phyloP scores from a whole-genome alignment of 2,113 vertebrate species.

The Lophura nycthemera region DNA sequence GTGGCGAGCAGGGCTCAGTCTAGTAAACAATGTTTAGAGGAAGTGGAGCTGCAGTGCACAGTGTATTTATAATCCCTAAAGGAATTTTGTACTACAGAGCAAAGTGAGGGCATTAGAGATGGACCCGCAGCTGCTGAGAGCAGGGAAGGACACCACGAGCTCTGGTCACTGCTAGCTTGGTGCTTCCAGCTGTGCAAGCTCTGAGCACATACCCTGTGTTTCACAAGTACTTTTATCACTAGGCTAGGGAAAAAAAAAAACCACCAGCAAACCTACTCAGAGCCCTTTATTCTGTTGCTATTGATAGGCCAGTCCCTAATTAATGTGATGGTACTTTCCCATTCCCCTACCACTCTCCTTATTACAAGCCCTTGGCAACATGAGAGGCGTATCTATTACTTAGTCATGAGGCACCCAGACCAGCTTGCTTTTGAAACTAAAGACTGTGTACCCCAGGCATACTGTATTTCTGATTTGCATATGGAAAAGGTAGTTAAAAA shows the following conservation, averaged over 20 bases:
- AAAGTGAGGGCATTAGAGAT: not conserved
- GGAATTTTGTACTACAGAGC: not conserved
- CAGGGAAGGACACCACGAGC: not conserved
- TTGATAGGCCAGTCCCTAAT: not conserved
- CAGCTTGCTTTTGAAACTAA: constrained; percentile 51
- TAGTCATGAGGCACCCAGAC: constrained; percentile 37
- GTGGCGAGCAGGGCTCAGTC: not conserved
- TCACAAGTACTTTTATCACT: not conserved
- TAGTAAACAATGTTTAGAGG: constrained; percentile 3
- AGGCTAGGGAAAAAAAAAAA: not conserved
- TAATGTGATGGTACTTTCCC: constrained; percentile 51
- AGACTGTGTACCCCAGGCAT: constrained; percentile 15
- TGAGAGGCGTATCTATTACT: constrained; percentile 14
- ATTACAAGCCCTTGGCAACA: constrained; percentile 31
- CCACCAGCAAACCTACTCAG: not conserved
- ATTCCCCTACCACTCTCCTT: constrained; percentile 9
- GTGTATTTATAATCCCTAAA: not conserved
- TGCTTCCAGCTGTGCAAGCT: not conserved
- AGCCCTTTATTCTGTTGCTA: not conserved
- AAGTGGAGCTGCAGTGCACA: not conserved
- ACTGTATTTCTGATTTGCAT: constrained; percentile 73
- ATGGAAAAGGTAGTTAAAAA: constrained; percentile 68
- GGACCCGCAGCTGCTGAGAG: not conserved
- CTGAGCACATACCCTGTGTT: not conserved
- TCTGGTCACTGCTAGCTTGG: not conserved